Evolutionary conservation across 2,888 invertebrate genomes (phyloP).

Genomic region (Cremastobaeus sp.): DNA sequence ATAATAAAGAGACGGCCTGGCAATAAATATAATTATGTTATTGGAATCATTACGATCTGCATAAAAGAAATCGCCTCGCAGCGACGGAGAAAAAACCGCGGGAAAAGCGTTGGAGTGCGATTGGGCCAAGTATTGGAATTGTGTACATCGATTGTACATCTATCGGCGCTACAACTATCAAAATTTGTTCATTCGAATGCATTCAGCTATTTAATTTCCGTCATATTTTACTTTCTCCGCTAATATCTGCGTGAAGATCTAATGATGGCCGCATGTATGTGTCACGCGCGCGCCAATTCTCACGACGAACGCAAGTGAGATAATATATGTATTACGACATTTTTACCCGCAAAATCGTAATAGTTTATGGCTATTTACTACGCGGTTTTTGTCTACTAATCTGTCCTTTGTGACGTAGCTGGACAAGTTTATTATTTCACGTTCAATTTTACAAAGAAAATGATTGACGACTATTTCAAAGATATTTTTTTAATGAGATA

Average conservation of each 20-base stretch:
- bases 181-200: slow-evolving; percentile 28
- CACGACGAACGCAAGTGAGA: slow-evolving; percentile 51
- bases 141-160: background rate
- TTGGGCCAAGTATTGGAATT: background rate
- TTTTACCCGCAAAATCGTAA: slow-evolving; percentile 34
- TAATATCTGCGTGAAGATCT: slow-evolving; percentile 46
- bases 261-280: slow-evolving; percentile 23
- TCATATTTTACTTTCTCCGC: slow-evolving; percentile 49
- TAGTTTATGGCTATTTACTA: slow-evolving; percentile 39
- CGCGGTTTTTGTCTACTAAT: slow-evolving; percentile 27
- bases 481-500: too few species aligned
- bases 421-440: too few species aligned
- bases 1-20: slow-evolving; percentile 39
- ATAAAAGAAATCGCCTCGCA: background rate
- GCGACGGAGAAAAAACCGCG: slow-evolving; percentile 4
- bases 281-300: slow-evolving; percentile 55
- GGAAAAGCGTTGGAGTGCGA: background rate
- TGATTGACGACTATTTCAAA: too few species aligned
- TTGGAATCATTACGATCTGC: slow-evolving; percentile 28
- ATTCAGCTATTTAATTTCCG: slow-evolving; percentile 49
- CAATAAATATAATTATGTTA: slow-evolving; percentile 34
- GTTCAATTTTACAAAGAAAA: too few species aligned
- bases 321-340: slow-evolving; percentile 49
- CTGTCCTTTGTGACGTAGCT: slow-evolving; percentile 19
- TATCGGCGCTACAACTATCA: background rate